Evolutionary conservation across 2,797 vertebrate genomes (phyloP), one percentile per base, ranked within the genome.

Genomic region (Semaprochilodus insignis): DNA sequence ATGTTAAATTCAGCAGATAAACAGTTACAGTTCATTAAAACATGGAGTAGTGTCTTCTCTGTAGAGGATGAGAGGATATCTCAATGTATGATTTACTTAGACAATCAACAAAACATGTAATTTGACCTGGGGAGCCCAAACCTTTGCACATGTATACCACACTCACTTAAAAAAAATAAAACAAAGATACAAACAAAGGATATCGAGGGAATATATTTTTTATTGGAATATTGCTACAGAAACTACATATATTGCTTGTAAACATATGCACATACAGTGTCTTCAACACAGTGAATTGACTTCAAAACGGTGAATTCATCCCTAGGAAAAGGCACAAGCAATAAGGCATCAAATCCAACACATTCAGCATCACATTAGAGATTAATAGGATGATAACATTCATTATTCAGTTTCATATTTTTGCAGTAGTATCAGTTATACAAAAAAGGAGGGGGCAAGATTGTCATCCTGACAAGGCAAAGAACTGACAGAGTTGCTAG

Each of bases 201-300:
- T 25, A 65, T 8, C 74, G 21, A 78, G 21, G 14, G 75, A 66
- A 87, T 90, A 51, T 79, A 81, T 83, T 74, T 36, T 84, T 85
- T 84, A 81, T 79, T 83, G 51, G 83, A 84, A 67, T 83, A 81
- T 74, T 80, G 57, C 62, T 71, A 82, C 31, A 62, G 63, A 77
- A 62, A 73, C 84, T 62, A 75, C 66, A 84, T 83, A 79, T 63
- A 77, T 81, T 81, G 59, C 60, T 82, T 77, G 82, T 85, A 81
- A 51, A 76, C 52, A 80, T n/a, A 85, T 80, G 67, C 69, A 65
- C 55, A 80, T 83, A 81, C 25, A 80, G 14, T 75, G 23, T 6
- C 70, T 81, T 83, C 83, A 74, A 63, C 81, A 81, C 72, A 75
- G 52, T 66, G 52, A 36, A 80, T 7, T 73, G 14, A 4, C 74